Evolutionary conservation across 2,113 vertebrate species (phyloP).

Genomic region (Rhinolophus sinicus): DNA sequence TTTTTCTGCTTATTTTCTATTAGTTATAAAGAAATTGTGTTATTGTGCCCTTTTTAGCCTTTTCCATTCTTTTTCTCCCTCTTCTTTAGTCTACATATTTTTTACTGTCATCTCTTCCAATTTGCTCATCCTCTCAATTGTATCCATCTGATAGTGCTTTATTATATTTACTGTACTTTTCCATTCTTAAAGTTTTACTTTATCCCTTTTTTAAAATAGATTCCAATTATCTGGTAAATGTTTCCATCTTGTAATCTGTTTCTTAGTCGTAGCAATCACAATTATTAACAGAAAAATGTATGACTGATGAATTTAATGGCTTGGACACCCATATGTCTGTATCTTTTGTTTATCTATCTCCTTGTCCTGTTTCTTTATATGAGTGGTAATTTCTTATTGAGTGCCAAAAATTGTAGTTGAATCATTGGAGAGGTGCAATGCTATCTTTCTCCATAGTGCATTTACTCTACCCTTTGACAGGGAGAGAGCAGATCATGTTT

Average conservation of each 20-base stretch:
- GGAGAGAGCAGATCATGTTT: neutral
- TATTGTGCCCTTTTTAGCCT: neutral
- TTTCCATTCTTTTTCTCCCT: neutral
- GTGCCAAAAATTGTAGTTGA: neutral
- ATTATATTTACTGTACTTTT: neutral
- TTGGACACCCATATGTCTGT: neutral
- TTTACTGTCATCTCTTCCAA: neutral
- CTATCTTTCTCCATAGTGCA: neutral
- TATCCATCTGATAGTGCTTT: neutral
- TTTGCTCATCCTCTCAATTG: neutral
- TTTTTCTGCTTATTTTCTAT: slow-evolving; percentile 3
- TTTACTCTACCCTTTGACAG: neutral
- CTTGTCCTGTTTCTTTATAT: neutral
- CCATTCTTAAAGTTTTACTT: slow-evolving; percentile 23
- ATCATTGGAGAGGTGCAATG: neutral
- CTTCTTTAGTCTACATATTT: neutral
- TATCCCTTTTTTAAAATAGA: neutral
- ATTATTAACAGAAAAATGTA: slow-evolving; percentile 6
- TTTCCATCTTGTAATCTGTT: neutral
- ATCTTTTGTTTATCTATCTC: neutral
- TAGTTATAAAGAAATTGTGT: neutral
- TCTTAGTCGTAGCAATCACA: neutral
- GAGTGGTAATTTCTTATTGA: neutral
- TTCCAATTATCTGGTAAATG: neutral
- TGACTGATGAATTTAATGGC: slow-evolving; percentile 7